phyloP scores from a whole-genome alignment of 2,797 vertebrate genomes.

The Epinephelus awoara region DNA sequence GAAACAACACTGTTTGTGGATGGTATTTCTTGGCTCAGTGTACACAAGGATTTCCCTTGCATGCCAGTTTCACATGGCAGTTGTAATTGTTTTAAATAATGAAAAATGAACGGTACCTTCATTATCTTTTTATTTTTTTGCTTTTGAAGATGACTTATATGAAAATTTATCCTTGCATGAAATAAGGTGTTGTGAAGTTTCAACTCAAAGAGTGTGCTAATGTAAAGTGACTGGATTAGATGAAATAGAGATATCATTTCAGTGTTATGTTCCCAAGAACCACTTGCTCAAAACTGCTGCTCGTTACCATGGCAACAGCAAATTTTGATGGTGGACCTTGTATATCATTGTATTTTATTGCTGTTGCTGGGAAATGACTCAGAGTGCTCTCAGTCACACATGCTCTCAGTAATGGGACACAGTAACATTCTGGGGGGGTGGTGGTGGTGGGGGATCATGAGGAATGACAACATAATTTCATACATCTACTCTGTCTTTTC shows the following conservation, averaged over 20 bases:
- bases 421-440: background rate
- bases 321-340: slow-evolving; percentile 79
- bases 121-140: background rate
- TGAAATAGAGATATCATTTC: slow-evolving; percentile 61
- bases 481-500: slow-evolving; percentile 4
- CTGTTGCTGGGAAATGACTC: slow-evolving; percentile 67
- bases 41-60: background rate
- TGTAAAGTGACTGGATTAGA: slow-evolving; percentile 27
- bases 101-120: background rate
- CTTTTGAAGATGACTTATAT: background rate
- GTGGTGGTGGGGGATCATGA: background rate
- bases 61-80: slow-evolving; percentile 8
- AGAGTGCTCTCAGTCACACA: slow-evolving; percentile 54
- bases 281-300: slow-evolving; percentile 72
- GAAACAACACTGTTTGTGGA: background rate
- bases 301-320: slow-evolving; percentile 87
- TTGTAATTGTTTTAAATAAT: background rate
- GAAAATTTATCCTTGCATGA: background rate
- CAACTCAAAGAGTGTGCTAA: background rate
- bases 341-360: slow-evolving; percentile 77
- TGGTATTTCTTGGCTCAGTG: background rate
- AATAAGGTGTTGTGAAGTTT: background rate
- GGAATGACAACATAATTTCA: slow-evolving; percentile 43
- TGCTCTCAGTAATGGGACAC: slow-evolving; percentile 41
- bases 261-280: slow-evolving; percentile 52